These are phyloP conservation scores for Thera britannica DNA, from an alignment of 2,888 invertebrate species.

Conservation along the genomic window DNA sequence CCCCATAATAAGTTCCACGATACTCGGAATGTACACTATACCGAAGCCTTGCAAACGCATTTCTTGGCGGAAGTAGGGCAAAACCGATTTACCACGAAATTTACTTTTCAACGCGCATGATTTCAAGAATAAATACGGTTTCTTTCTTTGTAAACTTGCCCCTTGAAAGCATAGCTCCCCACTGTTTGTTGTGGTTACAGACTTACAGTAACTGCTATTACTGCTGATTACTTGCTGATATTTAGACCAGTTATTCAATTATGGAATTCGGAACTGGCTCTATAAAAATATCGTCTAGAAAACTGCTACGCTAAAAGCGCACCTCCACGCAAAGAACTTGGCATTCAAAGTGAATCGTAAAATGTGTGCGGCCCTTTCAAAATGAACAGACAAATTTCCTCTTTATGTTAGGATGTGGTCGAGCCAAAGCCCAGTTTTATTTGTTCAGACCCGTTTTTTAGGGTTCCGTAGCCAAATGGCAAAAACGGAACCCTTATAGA, in stretches of 20 bases:
- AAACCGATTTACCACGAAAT: slow-evolving; percentile 56
- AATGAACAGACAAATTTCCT: slow-evolving; percentile 10
- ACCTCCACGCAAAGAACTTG: not conserved
- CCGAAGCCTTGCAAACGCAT: slow-evolving; percentile 50
- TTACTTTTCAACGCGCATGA: too few relatives aligned
- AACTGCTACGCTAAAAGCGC: not conserved
- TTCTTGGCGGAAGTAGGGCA: slow-evolving; percentile 53
- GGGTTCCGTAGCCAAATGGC: too few relatives aligned
- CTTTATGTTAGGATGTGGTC: slow-evolving; percentile 12
- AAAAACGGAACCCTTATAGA: too few relatives aligned
- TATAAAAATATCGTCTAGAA: not conserved
- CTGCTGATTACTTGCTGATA: too few relatives aligned
- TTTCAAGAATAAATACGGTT: too few relatives aligned
- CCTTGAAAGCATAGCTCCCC: too few relatives aligned
- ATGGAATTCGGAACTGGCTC: too few relatives aligned
- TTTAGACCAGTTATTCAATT: too few relatives aligned
- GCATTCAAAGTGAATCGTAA: slow-evolving; percentile 12
- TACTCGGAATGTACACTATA: slow-evolving; percentile 33
- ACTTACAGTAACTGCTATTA: too few relatives aligned
- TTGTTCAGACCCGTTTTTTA: slow-evolving; percentile 17
- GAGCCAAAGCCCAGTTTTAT: slow-evolving; percentile 17
- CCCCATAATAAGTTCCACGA: slow-evolving; percentile 39
- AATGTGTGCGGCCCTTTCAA: not conserved
- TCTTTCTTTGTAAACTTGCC: too few relatives aligned
- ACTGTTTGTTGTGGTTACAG: too few relatives aligned